A percentile compares a stretch with the other conserved stretches of the same genome.
phyloP scores from a whole-genome alignment of 2,797 vertebrate species.

The Spinibarbus caldwelli region DNA sequence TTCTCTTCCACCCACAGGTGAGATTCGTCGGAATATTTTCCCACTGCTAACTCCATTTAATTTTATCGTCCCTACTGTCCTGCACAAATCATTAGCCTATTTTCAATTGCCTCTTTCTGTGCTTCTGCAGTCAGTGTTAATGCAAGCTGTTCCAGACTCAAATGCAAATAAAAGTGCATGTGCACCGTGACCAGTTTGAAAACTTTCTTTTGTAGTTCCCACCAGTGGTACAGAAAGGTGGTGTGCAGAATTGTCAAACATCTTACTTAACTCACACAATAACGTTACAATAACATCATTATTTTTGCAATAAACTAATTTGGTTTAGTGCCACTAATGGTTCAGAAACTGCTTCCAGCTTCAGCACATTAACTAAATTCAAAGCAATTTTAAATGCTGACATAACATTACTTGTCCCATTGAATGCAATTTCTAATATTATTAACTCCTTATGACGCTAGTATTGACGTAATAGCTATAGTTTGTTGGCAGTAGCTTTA shows the following conservation, averaged over 20 bases:
- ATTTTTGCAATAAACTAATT: slow-evolving; percentile 1
- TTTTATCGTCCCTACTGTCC: slow-evolving; percentile 16
- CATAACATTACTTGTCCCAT: neutral
- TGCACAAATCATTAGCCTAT: slow-evolving; percentile 31
- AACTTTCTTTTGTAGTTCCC: slow-evolving; percentile 1
- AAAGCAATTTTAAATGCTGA: neutral
- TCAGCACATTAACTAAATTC: slow-evolving; percentile 2
- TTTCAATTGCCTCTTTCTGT: neutral
- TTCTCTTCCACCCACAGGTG: slow-evolving; percentile 99
- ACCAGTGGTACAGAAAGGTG: neutral
- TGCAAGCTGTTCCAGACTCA: slow-evolving; percentile 20
- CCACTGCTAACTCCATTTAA: slow-evolving; percentile 18
- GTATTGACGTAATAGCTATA: slow-evolving; percentile 2
- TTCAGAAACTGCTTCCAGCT: neutral
- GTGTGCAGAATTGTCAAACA: neutral
- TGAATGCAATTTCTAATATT: slow-evolving; percentile 9
- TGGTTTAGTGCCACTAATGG: neutral
- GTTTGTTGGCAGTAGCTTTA: slow-evolving; percentile 29
- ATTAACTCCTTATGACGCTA: neutral
- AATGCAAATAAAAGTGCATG: neutral
- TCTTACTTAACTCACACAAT: neutral
- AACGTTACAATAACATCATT: too few relatives aligned
- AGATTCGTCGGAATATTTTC: slow-evolving; percentile 21
- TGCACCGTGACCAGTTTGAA: neutral
- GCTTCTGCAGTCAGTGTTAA: slow-evolving; percentile 13